Evolutionary conservation across 2,113 vertebrate genomes (phyloP), one percentile per base, ranked within the genome.

Genomic region (Promerops cafer): DNA sequence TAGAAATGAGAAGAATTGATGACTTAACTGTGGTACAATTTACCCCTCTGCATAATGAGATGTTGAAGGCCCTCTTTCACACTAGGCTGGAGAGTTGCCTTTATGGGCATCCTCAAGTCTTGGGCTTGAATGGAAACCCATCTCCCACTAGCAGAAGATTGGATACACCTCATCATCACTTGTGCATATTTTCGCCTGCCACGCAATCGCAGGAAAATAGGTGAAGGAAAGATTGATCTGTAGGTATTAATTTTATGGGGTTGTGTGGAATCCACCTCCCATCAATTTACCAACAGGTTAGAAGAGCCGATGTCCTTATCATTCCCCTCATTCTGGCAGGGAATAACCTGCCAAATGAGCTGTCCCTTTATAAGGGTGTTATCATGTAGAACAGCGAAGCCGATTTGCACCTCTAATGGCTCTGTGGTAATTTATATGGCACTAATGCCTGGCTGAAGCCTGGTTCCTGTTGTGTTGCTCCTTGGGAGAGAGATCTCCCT

Each of bases 301-400:
- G 70, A 89, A 88, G 68, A 94, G 23, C 42, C 28, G 6, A 23
- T 21, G 33, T 54, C 53, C 82, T 85, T 93, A 79, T 69, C 82
- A 49, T 86, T 89, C 39, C 44, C 52, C 45, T 74, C 44, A 44
- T 82, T 14, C 17, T 61, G 93, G 75, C 85, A 89, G 45, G 93
- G 87, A 96, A 95, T 89, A 87, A 95, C 53, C 91, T 87, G 77
- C 68, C 82, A 85, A 83, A 81, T 47, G 79, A 96, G 66, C 90
- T 92, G 22, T 89, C 35, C 61, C 56, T 93, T 87, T 92, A 74
- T 87, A 69, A 92, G 53, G 74, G 83, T 72, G 84, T 91, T 91
- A 80, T 89, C 77, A 79, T 24, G 72, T 89, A 92, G 87, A 91
- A 82, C 70, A 92, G 89, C 3, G 3, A 44, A 95, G 89, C 1